Conservation (phyloP, 2,797 vertebrate genomes). For the Telmatherina bonti region DNA sequence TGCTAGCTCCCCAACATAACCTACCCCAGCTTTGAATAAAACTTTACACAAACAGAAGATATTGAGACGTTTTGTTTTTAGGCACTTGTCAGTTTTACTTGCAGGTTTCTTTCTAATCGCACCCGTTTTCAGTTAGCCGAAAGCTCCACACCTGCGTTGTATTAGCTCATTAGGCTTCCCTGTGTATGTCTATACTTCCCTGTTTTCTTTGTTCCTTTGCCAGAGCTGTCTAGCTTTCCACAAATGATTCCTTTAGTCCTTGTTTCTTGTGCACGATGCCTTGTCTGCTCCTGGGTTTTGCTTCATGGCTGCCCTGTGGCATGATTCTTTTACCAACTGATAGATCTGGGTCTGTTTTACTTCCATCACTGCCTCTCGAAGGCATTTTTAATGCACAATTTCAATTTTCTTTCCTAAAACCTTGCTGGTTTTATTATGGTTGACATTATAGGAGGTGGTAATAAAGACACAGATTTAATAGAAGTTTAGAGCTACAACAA, state of each 20-base stretch:
- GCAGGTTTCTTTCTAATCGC: not conserved
- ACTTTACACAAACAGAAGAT: not conserved
- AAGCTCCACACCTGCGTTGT: not conserved
- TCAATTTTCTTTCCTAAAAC: too few species aligned
- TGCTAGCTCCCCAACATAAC: too few species aligned
- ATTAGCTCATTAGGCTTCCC: not conserved
- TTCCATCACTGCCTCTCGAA: not conserved
- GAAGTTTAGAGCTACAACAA: too few species aligned
- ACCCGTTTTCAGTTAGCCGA: not conserved
- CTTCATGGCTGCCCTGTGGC: not conserved
- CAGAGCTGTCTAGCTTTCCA: not conserved
- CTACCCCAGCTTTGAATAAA: not conserved
- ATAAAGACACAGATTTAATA: too few species aligned
- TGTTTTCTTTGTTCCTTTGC: not conserved
- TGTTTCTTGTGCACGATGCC: not conserved
- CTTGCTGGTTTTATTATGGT: too few species aligned
- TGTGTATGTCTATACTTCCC: not conserved
- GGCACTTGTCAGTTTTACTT: not conserved
- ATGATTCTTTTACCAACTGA: not conserved
- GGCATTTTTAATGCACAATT: too few species aligned
- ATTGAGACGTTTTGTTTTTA: not conserved
- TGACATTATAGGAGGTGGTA: too few species aligned
- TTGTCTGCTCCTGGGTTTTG: not conserved
- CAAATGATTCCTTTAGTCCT: not conserved
- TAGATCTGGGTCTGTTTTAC: not conserved